phyloP scores from a whole-genome alignment of 2,888 invertebrate genomes.

The Abrostola triplasia region DNA sequence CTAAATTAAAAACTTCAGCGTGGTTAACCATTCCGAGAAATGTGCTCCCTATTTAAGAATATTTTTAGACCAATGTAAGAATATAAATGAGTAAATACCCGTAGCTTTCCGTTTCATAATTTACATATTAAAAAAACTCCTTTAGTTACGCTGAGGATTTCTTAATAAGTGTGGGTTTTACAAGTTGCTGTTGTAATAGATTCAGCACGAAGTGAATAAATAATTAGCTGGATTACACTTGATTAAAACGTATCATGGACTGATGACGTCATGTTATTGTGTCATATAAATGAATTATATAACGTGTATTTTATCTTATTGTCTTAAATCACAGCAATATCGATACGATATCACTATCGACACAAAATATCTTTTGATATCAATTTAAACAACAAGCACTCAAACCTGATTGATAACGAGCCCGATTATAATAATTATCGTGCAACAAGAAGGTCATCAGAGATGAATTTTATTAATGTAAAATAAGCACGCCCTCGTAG shows the following conservation, averaged over 20 bases:
- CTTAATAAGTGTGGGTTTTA: constrained; percentile 16
- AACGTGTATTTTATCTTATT: constrained; percentile 11
- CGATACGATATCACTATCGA: background rate
- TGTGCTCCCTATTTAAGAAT: background rate
- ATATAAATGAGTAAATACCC: background rate
- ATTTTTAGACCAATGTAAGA: background rate
- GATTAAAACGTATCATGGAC: constrained; percentile 15
- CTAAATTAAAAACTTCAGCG: constrained; percentile 12
- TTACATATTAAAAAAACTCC: constrained; percentile 3
- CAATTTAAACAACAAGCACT: constrained; percentile 6
- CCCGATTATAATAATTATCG: constrained; percentile 13
- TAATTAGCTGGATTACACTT: constrained; percentile 19
- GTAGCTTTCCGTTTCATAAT: constrained; percentile 5
- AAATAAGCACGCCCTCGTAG: background rate
- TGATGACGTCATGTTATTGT: constrained; percentile 24
- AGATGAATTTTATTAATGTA: constrained; percentile 5
- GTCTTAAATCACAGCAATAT: constrained; percentile 18
- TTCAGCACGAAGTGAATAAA: constrained; percentile 29
- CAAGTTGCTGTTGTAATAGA: constrained; percentile 19
- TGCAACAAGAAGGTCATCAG: constrained; percentile 4
- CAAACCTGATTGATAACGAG: constrained; percentile 21
- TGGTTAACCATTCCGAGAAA: constrained; percentile 7
- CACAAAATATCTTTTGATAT: constrained; percentile 9
- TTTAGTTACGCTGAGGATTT: constrained; percentile 7
- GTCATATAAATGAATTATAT: constrained; percentile 11